Base-by-base conservation (phyloP, 2,113 vertebrate genomes). In the Triplophysa tibetana region DNA sequence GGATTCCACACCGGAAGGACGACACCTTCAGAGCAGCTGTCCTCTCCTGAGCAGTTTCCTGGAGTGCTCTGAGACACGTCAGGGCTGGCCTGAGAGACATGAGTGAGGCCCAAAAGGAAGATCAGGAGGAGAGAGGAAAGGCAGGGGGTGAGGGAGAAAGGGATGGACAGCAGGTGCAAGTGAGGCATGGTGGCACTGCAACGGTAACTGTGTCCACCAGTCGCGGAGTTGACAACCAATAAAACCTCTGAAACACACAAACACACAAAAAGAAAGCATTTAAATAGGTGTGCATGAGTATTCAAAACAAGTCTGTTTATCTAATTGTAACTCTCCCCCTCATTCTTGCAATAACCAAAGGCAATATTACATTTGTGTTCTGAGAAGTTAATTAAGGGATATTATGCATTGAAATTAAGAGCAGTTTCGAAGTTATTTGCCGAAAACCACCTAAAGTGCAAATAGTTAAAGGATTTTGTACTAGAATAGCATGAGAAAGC, bases 1-100 rank as follows among this genome's bases (percentile, higher is more conserved):
- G 94, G 94, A 82, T 94, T 93, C 94, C 94, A 95, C 70, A 94
- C 81, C 10, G 94, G 94, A 43, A 95, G 88, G 50, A 95, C 89
- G 66, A 95, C 94, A 0, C 94, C 94, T 13, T 94, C 92, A 0
- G 89, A 87, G 85, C 94, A 95, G 87, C 89, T 90, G n/a, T 91
- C 81, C 16, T 85, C 77, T 17, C 88, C 91, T 50, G 90, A 89
- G 80, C 94, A 95, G 84, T 90, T 92, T 1, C 54, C 80, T 0
- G 85, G 33, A 4, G 73, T n/a, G 43, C 83, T 80, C 45, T 75
- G 67, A 0, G 56, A 17, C 1, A 78, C 78, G 3, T 87, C 81
- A 16, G 83, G 50, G 13, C 87, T 85, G 45, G 88, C 90, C 12
- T 86, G 85, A 58, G 90, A 90, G 52, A 89, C 73, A 50, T 85